Percentiles rank a stretch among this genome's conserved stretches.
phyloP scores from a whole-genome alignment of 2,888 invertebrate species.

The Alsophila aescularia region DNA sequence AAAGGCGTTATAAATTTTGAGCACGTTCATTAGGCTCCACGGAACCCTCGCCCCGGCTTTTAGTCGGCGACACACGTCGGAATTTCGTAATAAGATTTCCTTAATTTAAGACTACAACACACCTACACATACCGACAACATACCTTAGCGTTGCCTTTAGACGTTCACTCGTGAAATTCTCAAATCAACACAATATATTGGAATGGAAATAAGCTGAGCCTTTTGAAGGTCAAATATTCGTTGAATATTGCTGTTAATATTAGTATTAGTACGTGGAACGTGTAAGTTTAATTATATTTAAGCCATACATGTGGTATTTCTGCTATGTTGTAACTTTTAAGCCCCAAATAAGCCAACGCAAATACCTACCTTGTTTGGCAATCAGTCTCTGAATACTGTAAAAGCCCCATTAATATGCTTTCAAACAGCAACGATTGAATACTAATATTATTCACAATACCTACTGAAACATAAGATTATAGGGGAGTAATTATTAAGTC shows the following conservation, averaged over 20 bases:
- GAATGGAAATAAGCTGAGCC: background rate
- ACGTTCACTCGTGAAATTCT: slow-evolving; percentile 45
- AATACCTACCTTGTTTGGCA: no score
- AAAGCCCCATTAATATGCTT: no score
- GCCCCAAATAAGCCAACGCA: no score
- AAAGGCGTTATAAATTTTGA: slow-evolving; percentile 80
- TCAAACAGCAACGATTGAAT: no score
- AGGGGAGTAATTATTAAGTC: no score
- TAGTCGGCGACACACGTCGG: slow-evolving; percentile 77
- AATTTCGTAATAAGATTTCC: slow-evolving; percentile 83
- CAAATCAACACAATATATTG: slow-evolving; percentile 42
- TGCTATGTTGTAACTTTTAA: no score
- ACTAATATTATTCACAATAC: no score
- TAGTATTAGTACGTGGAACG: background rate
- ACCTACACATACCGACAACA: slow-evolving; percentile 21
- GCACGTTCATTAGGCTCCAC: slow-evolving; percentile 77
- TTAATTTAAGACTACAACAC: slow-evolving; percentile 73
- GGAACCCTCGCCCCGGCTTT: slow-evolving; percentile 68
- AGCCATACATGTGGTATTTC: no score
- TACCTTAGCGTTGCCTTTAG: slow-evolving; percentile 12
- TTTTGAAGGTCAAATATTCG: background rate
- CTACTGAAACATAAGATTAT: no score
- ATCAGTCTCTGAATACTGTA: no score
- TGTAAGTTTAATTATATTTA: background rate
- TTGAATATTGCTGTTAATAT: background rate